phyloP scores from a whole-genome alignment of 2,888 invertebrate genomes.

The Arctia plantaginis region DNA sequence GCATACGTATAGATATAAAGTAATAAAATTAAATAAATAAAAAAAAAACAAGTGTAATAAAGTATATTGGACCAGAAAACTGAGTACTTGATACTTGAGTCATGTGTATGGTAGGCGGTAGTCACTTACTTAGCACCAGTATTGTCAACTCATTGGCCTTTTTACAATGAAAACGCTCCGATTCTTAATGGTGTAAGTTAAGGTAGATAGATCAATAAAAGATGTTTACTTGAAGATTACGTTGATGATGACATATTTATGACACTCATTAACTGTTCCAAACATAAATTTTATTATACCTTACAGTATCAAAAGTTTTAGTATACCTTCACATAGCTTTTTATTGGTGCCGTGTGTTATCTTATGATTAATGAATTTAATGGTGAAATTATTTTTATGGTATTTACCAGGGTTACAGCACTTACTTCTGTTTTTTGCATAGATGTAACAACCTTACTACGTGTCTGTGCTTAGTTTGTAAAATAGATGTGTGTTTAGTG shows the following conservation, averaged over 20 bases:
- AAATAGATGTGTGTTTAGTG: background rate
- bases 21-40: too few species aligned
- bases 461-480: background rate
- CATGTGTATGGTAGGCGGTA: too few species aligned
- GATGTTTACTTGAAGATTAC: constrained; percentile 10
- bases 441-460: background rate
- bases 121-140: too few species aligned
- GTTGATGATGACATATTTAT: constrained; percentile 16
- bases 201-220: background rate
- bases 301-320: constrained; percentile 14
- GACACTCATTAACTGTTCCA: constrained; percentile 8
- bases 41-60: too few species aligned
- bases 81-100: too few species aligned
- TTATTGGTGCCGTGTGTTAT: constrained; percentile 10
- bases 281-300: constrained; percentile 16
- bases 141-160: too few species aligned
- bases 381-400: constrained; percentile 6
- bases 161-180: too few species aligned
- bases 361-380: constrained; percentile 8
- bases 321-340: constrained; percentile 2
- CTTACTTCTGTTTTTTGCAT: background rate
- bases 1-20: too few species aligned
- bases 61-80: too few species aligned
- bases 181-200: background rate
- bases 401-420: background rate